These are phyloP conservation scores for Thunnus maccoyii DNA, from an alignment of 2,113 vertebrate species.

Conservation along the genomic window DNA sequence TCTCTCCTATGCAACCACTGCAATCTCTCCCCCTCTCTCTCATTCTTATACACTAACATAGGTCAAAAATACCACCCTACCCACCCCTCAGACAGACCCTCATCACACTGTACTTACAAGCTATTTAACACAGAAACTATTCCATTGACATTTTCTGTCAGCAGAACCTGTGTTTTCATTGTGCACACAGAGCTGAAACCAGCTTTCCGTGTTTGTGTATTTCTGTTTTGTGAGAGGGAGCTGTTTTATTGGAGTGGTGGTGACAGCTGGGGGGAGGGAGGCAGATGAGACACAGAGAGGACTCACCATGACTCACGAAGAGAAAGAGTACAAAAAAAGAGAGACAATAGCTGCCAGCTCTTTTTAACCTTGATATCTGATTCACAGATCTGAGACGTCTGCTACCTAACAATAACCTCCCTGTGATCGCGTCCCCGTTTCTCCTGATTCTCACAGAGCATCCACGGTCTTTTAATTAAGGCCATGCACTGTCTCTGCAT, in stretches of 20 bases:
- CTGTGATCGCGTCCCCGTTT: not conserved
- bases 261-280: slow-evolving; percentile 36
- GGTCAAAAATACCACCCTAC: not conserved
- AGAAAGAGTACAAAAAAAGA: slow-evolving; percentile 15
- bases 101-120: slow-evolving; percentile 29
- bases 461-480: slow-evolving; percentile 11
- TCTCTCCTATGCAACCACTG: slow-evolving; percentile 49
- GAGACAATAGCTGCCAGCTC: slow-evolving; percentile 9
- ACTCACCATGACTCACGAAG: slow-evolving; percentile 19
- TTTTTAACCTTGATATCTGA: slow-evolving; percentile 28
- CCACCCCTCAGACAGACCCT: slow-evolving; percentile 13
- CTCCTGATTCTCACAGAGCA: not conserved
- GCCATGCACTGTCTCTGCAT: slow-evolving; percentile 21
- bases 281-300: slow-evolving; percentile 3
- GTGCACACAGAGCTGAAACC: slow-evolving; percentile 21
- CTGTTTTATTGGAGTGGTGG: slow-evolving; percentile 32
- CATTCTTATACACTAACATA: slow-evolving; percentile 12
- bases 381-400: not conserved
- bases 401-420: not conserved
- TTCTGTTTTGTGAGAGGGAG: not conserved
- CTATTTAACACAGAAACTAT: slow-evolving; percentile 30
- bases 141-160: slow-evolving; percentile 13
- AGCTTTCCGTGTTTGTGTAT: slow-evolving; percentile 3
- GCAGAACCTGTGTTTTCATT: not conserved
- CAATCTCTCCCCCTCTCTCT: slow-evolving; percentile 36